Conservation (phyloP, 2,797 vertebrate species). For the Xerus rutilus region DNA sequence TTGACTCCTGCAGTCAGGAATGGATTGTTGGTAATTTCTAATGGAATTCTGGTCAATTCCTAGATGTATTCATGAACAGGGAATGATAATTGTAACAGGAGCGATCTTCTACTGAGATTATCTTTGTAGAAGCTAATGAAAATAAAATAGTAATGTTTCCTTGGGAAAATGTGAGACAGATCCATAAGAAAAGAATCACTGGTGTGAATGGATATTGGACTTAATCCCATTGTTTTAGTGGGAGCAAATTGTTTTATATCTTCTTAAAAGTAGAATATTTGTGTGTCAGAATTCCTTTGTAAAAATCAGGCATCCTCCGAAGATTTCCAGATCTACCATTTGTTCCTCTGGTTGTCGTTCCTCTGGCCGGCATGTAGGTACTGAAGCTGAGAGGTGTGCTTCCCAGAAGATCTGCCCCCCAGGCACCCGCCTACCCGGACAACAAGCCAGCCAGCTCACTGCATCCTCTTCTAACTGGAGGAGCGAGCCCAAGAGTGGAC, state of each 20-base stretch:
- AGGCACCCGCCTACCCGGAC: not conserved
- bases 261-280: not conserved
- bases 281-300: not conserved
- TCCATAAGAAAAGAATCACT: not conserved
- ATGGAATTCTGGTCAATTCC: not conserved
- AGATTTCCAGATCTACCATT: not conserved
- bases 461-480: not conserved
- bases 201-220: not conserved
- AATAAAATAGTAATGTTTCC: not conserved
- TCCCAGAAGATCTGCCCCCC: not conserved
- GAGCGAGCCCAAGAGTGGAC: not conserved
- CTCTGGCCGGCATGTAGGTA: not conserved
- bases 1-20: not conserved
- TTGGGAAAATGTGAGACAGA: not conserved
- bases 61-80: not conserved
- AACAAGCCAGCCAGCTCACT: not conserved
- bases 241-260: not conserved
- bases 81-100: not conserved
- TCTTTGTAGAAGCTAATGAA: conserved; percentile 30
- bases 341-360: not conserved
- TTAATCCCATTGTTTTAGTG: not conserved
- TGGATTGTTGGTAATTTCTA: not conserved
- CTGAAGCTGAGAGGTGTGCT: not conserved
- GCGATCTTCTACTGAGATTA: conserved; percentile 17
- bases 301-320: not conserved